Percentiles rank a stretch among this genome's conserved stretches.
These are phyloP conservation scores for Ctenicera cuprea DNA, from an alignment of 2,888 invertebrate species.

Conservation along the genomic window DNA sequence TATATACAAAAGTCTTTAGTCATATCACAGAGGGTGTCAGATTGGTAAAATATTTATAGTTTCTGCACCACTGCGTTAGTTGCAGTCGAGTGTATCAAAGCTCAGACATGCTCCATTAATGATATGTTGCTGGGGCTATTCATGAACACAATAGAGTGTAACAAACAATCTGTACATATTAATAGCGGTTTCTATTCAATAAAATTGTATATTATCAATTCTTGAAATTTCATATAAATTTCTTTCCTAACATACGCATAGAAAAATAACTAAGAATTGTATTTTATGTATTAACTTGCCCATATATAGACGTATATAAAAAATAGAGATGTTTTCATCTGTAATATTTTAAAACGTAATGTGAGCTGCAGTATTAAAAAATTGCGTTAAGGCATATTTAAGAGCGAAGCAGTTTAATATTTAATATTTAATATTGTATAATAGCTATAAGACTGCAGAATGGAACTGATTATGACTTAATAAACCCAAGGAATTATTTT, in stretches of 20 bases:
- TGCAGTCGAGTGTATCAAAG: constrained; percentile 54
- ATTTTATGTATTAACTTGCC: too few relatives aligned
- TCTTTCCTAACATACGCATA: too few relatives aligned
- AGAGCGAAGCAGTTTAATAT: constrained; percentile 27
- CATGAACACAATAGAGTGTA: constrained; percentile 39
- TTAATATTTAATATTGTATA: constrained; percentile 41
- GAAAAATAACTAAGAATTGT: too few relatives aligned
- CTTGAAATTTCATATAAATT: too few relatives aligned
- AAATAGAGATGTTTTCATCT: not conserved
- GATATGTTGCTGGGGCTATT: constrained; percentile 44
- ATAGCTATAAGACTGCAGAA: constrained; percentile 35
- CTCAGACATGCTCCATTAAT: constrained; percentile 53
- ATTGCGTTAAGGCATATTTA: constrained; percentile 9
- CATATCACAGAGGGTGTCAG: constrained; percentile 48
- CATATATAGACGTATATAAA: not conserved
- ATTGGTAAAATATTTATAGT: constrained; percentile 59
- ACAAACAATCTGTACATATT: constrained; percentile 27
- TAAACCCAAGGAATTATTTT: constrained; percentile 47
- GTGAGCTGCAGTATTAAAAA: constrained; percentile 17
- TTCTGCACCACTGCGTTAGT: constrained; percentile 55
- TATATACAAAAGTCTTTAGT: constrained; percentile 25
- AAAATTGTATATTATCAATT: too few relatives aligned
- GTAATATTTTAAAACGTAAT: constrained; percentile 20
- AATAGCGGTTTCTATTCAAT: not conserved
- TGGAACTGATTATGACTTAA: constrained; percentile 47